Base-by-base conservation (phyloP, 2,113 vertebrate species). In the Hiodon alosoides region DNA sequence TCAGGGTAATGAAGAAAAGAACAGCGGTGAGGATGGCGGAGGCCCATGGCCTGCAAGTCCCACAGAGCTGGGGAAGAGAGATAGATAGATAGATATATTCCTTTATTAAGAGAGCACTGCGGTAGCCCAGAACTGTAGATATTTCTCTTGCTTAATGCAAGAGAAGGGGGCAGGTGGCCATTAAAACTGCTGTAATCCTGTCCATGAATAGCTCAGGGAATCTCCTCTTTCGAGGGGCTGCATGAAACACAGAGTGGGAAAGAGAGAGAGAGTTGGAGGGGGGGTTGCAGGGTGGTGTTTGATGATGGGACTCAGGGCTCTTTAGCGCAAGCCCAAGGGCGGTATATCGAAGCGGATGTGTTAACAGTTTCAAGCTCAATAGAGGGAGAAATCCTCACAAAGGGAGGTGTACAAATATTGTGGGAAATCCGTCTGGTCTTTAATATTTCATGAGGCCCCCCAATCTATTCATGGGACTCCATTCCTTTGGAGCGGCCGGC, bases 361-460 rank as follows among this genome's bases (percentile, higher is more conserved):
- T 94, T 94, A 90, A 92, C 89, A 89, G 92, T 93, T 94, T 94
- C 92, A 90, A 91, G 91, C 91, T 94, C 94, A 95, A 92, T 90
- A 93, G 92, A 95, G 93, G 91, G 93, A 94, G 90, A 95, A 94
- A 94, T 92, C 91, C 89, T 82, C 85, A 92, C 93, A 94, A 94
- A 94, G 89, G 90, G 86, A 91, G 92, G 93, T 93, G 93, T 92
- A 92, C 94, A 95, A 96, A 96, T 93, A 94, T 95, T 95, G 94
- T 94, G 94, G 93, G 93, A 94, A 94, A 94, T 94, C 93, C 85
- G 87, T 89, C 85, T 87, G 86, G 88, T 93, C 93, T 93, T 92
- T 90, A 84, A 89, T 88, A 90, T 93, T 91, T 91, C 90, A 86
- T 88, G 92, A 93, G 92, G 92, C 90, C 90, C 86, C 86, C 87